These are phyloP conservation scores for Rhorus exstirpatorius DNA, from an alignment of 2,888 invertebrate species.

Conservation along the genomic window DNA sequence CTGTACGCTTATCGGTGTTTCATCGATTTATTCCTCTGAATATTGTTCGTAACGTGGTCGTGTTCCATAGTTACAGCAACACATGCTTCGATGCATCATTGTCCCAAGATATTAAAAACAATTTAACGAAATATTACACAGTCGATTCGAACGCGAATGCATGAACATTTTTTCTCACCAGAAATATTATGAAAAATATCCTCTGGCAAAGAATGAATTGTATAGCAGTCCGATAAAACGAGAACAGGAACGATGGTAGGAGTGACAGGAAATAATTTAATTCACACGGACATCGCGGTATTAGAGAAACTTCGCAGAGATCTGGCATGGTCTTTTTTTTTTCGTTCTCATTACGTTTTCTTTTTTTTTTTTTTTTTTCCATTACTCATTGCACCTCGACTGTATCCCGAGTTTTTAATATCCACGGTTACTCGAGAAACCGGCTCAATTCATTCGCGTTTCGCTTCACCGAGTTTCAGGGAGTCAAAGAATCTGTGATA, in stretches of 20 bases:
- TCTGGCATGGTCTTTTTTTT: slow-evolving; percentile 25
- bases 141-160: too few species aligned
- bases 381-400: slow-evolving; percentile 1
- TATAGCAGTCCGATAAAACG: slow-evolving; percentile 46
- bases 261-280: slow-evolving; percentile 20
- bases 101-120: too few species aligned
- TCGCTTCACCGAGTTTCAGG: slow-evolving; percentile 63
- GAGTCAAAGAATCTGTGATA: slow-evolving; percentile 60
- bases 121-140: too few species aligned
- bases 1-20: too few species aligned
- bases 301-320: slow-evolving; percentile 22
- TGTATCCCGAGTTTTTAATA: slow-evolving; percentile 56
- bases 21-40: too few species aligned
- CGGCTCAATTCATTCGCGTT: slow-evolving; percentile 62
- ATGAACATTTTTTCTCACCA: too few species aligned
- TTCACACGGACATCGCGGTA: slow-evolving; percentile 52
- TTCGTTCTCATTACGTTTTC: neutral
- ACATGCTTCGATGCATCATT: too few species aligned
- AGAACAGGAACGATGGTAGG: slow-evolving; percentile 12
- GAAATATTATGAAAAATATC: too few species aligned
- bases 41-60: too few species aligned
- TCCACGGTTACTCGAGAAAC: slow-evolving; percentile 46
- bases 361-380: neutral
- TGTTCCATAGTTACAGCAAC: too few species aligned
- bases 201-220: too few species aligned